Conservation (phyloP, 2,113 vertebrate species). For the Colius striatus region DNA sequence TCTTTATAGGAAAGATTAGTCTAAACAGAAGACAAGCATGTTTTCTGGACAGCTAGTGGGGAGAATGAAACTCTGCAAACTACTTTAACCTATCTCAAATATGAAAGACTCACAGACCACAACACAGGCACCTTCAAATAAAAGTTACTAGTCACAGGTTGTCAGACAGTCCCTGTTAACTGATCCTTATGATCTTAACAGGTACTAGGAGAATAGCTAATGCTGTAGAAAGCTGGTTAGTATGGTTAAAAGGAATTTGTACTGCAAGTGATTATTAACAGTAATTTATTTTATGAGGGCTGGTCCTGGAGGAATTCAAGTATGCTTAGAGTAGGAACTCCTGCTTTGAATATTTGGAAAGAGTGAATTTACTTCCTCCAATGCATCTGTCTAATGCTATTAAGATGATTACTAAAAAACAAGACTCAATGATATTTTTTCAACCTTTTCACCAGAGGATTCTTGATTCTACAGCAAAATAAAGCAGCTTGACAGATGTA, state of each 20-base stretch:
- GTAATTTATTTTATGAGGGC: neutral
- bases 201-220: neutral
- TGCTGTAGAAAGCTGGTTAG: neutral
- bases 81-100: neutral
- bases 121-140: neutral
- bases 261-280: neutral
- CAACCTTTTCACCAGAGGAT: neutral
- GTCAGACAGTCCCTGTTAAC: neutral
- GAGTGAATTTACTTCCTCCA: neutral
- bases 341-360: neutral
- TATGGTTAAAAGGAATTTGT: neutral
- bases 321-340: neutral
- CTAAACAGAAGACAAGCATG: neutral
- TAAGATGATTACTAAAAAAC: neutral
- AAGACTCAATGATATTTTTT: neutral
- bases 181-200: neutral
- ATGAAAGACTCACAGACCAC: neutral
- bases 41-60: neutral
- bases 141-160: neutral
- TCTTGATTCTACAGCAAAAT: slow-evolving; percentile 27
- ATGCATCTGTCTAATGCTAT: neutral
- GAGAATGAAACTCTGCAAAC: neutral
- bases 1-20: neutral
- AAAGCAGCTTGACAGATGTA: slow-evolving; percentile 32
- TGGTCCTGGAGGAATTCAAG: neutral